Base-by-base conservation (phyloP, 2,113 vertebrate species). In the Helogale parvula region DNA sequence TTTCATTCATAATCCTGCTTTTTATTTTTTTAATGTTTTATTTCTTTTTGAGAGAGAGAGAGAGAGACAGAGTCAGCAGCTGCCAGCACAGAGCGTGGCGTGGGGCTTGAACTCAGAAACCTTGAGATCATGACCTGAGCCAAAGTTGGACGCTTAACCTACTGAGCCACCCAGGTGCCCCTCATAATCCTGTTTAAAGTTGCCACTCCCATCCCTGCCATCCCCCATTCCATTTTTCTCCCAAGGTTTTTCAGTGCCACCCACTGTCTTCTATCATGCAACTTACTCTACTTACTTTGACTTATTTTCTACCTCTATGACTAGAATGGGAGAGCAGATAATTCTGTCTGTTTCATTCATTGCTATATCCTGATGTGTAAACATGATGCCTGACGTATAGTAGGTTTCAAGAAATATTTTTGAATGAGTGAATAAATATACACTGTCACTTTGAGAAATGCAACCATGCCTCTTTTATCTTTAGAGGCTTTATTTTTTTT, bases 351-450 rank as follows among this genome's bases (percentile, higher is more conserved):
- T 54, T 68, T n/a, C 79, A 63, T 66, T 86, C 65, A 19, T 27
- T 82, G 17, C 33, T 95, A 0, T 25, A 38, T 31, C 17, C 21
- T 2, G 29, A 50, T 23, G 57, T 27, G 7, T 52, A 65, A 86
- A 63, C 12, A 85, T 12, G 63, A 45, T 38, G 33, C 74, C 25
- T 93, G 41, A 86, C 16, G n/a, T 14, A 35, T 14, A 74, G 9
- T 47, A 74, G 11, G 7, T 69, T 38, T 14, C 16, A 38, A 45
- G 35, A 69, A 74, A 41, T 65, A 57, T 19, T 96, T 90, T 88
- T 86, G 15, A 23, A 86, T 92, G 8, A 33, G 31, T 65, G 5
- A 84, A 84, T 96, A 69, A 76, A 68, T 52, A 54, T 80, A 63
- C 8, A 25, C 7, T 35, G 0, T 84, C 45, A 71, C 1, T 74